Evolutionary conservation across 2,888 invertebrate genomes (phyloP), one percentile per base, ranked within the genome.

Genomic region (Heteromurus nitidus): DNA sequence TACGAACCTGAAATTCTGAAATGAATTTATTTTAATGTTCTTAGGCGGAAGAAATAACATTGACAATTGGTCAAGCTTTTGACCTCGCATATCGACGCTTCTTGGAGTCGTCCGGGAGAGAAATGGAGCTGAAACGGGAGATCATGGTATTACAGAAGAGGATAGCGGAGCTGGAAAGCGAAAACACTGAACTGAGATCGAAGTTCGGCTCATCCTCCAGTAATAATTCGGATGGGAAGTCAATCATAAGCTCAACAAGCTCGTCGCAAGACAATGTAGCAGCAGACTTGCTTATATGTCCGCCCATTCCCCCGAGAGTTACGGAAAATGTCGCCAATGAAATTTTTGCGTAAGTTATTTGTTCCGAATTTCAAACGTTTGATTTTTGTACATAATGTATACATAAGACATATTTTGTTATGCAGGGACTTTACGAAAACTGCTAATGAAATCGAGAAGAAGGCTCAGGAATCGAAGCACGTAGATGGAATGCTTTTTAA

Each of bases 61-160:
- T 99, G 84, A 99, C 98, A 13, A 98, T 99, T 87, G 99, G 99
- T 11, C 98, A 99, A 90, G 98, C 99, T 0, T 99, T 99, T 90
- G 98, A 99, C 91, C 91, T 99, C 88, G 99, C 98, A 31, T 99
- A 98, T 91, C 95, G 91, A 85, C 92, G 96, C 88, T 98, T 97
- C 90, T 91, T 98, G 88, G 98, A 96, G 89, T 96, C 96, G 83
- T 95, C 95, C 74, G 96, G 96, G 79, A 95, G 95, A 89, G 95
- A 96, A 89, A 91, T 96, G 80, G 97, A 98, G 89, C 92, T 95
- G 84, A 94, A 95, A 89, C 94, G 96, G 88, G 92, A 93, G 86
- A 91, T 93, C 75, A 92, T 94, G 89, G 88, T 93, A 7, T 92
- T 97, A 72, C 95, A 97, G 88, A 94, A 96, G 88, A 94, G 95